Evolutionary conservation across 1,140 invertebrate genomes (phyloP), one percentile per base, ranked within the genome.

Genomic region (Drosophila auraria): DNA sequence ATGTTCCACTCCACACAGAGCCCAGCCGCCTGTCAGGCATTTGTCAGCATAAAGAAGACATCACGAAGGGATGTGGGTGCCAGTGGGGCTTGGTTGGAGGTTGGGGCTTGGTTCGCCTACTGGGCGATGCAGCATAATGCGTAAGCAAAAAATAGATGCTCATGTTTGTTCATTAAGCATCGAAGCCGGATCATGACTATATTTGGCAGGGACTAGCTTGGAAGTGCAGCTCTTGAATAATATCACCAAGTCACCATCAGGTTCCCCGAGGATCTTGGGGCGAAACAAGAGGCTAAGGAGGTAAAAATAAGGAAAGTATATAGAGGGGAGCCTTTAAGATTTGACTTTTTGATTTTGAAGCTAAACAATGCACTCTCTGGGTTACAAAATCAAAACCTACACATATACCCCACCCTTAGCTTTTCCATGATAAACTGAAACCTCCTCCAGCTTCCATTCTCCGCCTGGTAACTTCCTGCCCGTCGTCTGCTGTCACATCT

Each of bases 141-240:
- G 78, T 83, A 79, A 78, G 78, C 80, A 84, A 78, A 83, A 87
- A 82, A 45, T 15, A 14, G 79, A 79, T 72, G 72, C 79, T 65
- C 71, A 62, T 87, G 83, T 87, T 87, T 82, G 79, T 76, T 80
- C 54, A 62, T 75, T 63, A 83, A 70, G 70, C 80, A 89, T 87
- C 77, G 50, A 30, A 25, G 38, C n/a, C 20, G 44, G 53, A 54
- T 59, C 59, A 60, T 82, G 69, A 0, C 25, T 51, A 4, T 30
- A 30, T 30, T n/a, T 30, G 1, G 4, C 0, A 5, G 8, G 8
- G 15, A 9, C 7, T 12, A 5, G 5, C 1, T 49, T 14, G 20
- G 6, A 12, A 6, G 5, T 30, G 27, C 20, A 47, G 20, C 45
- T 23, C 2, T 5, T 20, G 11, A 23, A 49, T 23, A 49, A 11